Evolutionary conservation across 2,797 vertebrate species (phyloP).

Genomic region (Pipistrellus nathusii): DNA sequence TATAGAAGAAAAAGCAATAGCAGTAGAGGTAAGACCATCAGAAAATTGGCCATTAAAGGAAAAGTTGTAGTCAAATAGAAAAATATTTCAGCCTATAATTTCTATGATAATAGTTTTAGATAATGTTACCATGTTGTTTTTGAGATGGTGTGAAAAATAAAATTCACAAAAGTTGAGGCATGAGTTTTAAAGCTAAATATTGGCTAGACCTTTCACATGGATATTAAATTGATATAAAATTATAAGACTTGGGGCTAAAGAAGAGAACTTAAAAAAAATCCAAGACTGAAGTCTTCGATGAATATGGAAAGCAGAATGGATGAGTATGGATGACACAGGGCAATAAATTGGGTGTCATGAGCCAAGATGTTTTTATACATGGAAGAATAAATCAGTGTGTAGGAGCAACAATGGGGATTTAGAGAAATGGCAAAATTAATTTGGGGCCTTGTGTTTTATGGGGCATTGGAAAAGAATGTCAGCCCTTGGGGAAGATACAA

Average conservation of each 20-base stretch:
- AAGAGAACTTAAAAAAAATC: not conserved
- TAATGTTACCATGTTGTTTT: not conserved
- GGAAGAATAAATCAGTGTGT: not conserved
- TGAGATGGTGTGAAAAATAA: not conserved
- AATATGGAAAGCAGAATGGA: not conserved
- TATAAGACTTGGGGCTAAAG: not conserved
- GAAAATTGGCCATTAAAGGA: not conserved
- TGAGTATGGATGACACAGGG: not conserved
- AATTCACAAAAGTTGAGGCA: not conserved
- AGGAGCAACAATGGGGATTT: not conserved
- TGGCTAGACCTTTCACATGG: not conserved
- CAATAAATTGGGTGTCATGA: not conserved
- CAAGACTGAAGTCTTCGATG: too few relatives aligned
- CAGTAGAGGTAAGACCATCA: not conserved
- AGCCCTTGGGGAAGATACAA: not conserved
- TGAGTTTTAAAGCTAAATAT: conserved; percentile 7
- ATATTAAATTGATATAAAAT: not conserved
- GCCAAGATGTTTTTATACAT: not conserved
- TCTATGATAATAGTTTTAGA: not conserved
- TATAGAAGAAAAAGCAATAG: not conserved
- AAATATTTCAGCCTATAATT: not conserved
- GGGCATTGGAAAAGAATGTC: not conserved
- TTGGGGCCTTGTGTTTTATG: conserved; percentile 26
- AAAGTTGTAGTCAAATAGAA: not conserved
- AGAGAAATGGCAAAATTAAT: not conserved